Evolutionary conservation across 2,113 vertebrate species (phyloP).

Genomic region (Ariopsis seemanni): DNA sequence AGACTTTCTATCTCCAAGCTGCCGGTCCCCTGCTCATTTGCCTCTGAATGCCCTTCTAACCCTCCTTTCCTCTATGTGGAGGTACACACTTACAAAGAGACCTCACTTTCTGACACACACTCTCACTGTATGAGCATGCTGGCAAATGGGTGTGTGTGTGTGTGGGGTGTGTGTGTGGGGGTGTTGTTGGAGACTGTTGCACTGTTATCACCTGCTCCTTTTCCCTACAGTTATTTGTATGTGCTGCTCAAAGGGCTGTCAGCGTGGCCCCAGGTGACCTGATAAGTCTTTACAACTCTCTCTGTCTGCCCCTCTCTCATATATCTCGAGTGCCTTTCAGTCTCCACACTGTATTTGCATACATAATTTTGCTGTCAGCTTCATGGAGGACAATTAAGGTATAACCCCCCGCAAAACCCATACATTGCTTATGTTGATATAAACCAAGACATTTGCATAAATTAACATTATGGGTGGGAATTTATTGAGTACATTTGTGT

Average conservation of each 20-base stretch:
- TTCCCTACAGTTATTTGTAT: conserved; percentile 52
- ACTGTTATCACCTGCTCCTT: conserved; percentile 55
- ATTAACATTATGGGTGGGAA: not conserved
- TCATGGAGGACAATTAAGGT: conserved; percentile 12
- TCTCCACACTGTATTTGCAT: conserved; percentile 53
- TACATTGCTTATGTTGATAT: not conserved
- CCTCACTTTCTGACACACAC: conserved; percentile 53
- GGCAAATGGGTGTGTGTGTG: conserved; percentile 23
- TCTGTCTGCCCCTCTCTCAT: conserved; percentile 41
- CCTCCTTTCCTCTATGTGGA: conserved; percentile 52
- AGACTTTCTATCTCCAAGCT: conserved; percentile 45
- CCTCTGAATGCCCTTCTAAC: conserved; percentile 61
- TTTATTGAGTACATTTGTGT: not conserved
- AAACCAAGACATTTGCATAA: not conserved
- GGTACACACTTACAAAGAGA: conserved; percentile 55
- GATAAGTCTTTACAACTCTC: conserved; percentile 55
- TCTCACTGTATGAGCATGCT: conserved; percentile 53
- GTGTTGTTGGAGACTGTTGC: conserved; percentile 45
- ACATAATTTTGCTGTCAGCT: conserved; percentile 32
- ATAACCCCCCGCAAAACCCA: not conserved
- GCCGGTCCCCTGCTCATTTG: conserved; percentile 57
- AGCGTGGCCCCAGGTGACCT: conserved; percentile 55
- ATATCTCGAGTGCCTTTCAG: conserved; percentile 33
- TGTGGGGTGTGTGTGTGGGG: not conserved
- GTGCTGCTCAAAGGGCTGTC: conserved; percentile 55